Base-by-base conservation (phyloP, 37 sponge, comb jelly and placozoan genomes). In the Hexactinellida sp. region DNA sequence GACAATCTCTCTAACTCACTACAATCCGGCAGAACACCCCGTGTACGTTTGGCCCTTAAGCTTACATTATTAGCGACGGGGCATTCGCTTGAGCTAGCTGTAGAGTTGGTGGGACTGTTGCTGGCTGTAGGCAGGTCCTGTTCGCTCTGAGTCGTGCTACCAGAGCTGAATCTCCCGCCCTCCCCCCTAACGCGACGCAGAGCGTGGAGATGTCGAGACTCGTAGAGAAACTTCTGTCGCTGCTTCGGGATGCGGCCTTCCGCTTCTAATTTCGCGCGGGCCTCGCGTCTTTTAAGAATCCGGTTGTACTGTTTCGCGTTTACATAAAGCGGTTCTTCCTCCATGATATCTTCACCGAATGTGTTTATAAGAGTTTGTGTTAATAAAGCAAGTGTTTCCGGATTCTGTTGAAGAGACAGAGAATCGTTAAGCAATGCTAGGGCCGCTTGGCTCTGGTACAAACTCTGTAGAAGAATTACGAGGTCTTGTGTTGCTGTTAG, bases 261-360 rank as follows among this genome's bases (percentile, higher is more conserved):
- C 0, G 89, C 91, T 55, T 97, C 95, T 23, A 97, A 88, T 39
- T 91, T 94, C 24, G 98, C 93, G 24, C 98, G 34, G 28, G 95
- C 93, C 51, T 97, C 93, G 34, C 98, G 88, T 13, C 98, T 84
- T 87, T 94, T 97, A 36, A 97, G 82, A 82, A 97, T 97, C 24
- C 98, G 83, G 54, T 94, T 91, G 86, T 97, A 97, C 88, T 97
- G 98, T 85, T 97, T 97, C 36, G 98, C 98, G 37, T 97, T 97
- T 37, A 97, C 98, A 82, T 97, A 97, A 39, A 94, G 87, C 7
- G 98, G 98, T 54, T 97, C 98, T 82, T 97, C 97, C 37, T 94
- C 97, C 37, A 86, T 38, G 0, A 30, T 37, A 37, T 83, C 84
- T 38, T 63, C 76, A 21, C 76, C 76, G 34, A 63, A 63, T n/a